phyloP scores from a whole-genome alignment of 64 coral and sea anemone genomes.

The Pachyseris speciosa region DNA sequence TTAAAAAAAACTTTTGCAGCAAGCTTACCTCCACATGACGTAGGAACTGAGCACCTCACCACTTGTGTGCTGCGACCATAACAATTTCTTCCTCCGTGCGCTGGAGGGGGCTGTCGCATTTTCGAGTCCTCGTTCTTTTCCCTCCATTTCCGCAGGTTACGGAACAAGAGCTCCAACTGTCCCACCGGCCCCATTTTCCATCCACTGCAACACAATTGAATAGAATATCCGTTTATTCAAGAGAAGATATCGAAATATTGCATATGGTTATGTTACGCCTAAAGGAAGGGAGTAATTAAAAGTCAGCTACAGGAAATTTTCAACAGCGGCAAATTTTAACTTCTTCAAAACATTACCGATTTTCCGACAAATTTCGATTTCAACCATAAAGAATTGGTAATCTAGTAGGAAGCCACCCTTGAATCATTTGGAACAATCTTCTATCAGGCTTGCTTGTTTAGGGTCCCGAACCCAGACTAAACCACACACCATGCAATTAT shows the following conservation, averaged over 20 bases:
- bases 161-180: background rate
- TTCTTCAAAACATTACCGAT: no score
- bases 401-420: no score
- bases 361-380: no score
- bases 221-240: background rate
- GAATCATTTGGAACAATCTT: no score
- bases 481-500: no score
- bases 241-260: background rate
- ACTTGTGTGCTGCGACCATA: background rate
- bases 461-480: no score
- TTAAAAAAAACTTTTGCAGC: no score
- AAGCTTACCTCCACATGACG: conserved; percentile 3
- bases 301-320: no score
- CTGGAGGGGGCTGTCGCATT: conserved; percentile 34
- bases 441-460: no score
- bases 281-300: no score
- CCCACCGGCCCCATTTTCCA: conserved; percentile 33
- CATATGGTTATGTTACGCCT: background rate
- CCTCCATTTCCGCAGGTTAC: conserved; percentile 1
- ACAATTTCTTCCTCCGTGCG: conserved; percentile 11
- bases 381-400: no score
- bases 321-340: no score
- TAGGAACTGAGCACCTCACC: background rate
- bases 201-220: background rate
- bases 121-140: background rate